phyloP scores from a whole-genome alignment of 1,140 invertebrate genomes.

The Paramacrobiotus metropolitanus region DNA sequence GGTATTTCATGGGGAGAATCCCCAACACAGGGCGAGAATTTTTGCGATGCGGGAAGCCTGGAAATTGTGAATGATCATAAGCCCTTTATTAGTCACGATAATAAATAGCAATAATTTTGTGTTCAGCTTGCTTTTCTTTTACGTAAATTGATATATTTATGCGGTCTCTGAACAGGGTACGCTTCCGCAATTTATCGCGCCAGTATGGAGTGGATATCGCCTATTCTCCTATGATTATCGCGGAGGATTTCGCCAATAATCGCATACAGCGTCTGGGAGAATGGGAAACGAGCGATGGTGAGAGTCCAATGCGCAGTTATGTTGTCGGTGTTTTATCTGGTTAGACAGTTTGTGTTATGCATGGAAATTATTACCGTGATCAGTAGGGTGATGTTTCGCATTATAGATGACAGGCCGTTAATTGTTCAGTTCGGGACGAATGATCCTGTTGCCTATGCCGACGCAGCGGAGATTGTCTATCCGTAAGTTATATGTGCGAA shows the following conservation, averaged over 20 bases:
- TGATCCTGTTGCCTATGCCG: slow-evolving; percentile 50
- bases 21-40: neutral
- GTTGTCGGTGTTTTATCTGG: too few relatives aligned
- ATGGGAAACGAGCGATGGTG: neutral
- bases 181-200: slow-evolving; percentile 57
- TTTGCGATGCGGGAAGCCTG: neutral
- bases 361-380: neutral
- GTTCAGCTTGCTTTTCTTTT: too few relatives aligned
- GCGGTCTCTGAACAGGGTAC: slow-evolving; percentile 31
- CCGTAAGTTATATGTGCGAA: slow-evolving; percentile 31
- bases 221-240: slow-evolving; percentile 88
- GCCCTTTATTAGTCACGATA: neutral
- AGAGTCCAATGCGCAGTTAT: neutral
- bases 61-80: neutral
- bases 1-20: neutral
- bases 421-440: slow-evolving; percentile 87
- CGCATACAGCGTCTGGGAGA: neutral
- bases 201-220: slow-evolving; percentile 65
- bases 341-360: neutral
- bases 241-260: slow-evolving; percentile 46
- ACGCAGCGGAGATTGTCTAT: slow-evolving; percentile 54
- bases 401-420: slow-evolving; percentile 46
- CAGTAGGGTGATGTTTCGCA: slow-evolving; percentile 7
- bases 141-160: neutral
- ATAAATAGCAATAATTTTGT: too few relatives aligned